Evolutionary conservation across 2,797 vertebrate genomes (phyloP), one percentile per base, ranked within the genome.

Genomic region (Sebastes oblongus): DNA sequence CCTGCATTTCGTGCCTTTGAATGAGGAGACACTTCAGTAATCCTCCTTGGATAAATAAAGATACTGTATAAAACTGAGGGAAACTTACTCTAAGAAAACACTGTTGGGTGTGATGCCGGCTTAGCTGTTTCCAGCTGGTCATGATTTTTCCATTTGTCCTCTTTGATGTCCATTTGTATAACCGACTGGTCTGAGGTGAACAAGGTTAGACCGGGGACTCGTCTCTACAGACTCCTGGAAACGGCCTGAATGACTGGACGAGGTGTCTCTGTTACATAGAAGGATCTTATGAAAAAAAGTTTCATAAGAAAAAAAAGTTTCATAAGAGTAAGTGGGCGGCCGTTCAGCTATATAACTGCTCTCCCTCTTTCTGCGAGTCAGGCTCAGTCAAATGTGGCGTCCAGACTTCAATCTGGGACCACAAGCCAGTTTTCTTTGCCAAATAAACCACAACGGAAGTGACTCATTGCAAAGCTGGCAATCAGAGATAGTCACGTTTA

Each of bases 401-500:
- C 81, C 87, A 90, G 85, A 84, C 88, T 81, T 72, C 46, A 66
- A 36, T 79, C 74, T 75, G 30, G 8, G 29, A 86, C 76, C 62
- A 20, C 83, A 77, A 18, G 73, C 69, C 70, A 54, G 25, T 80
- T 80, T 73, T 77, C 70, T 72, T 75, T 66, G 42, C 66, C 78
- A 83, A 81, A 78, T 85, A 79, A 80, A 62, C 59, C 66, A 56
- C 66, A 75, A 30, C 10, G 75, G 84, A 88, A 85, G 72, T 86
- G 85, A 87, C 34, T 92, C 88, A 80, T 3, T 60, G 62, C 61
- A 70, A 52, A 65, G 18, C 78, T 78, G 81, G 75, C 59, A 66
- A 73, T 69, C 66, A 27, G 20, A 75, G 46, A 42, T n/a, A 5
- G 77, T 89, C 72, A 86, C 24, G 4, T 84, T 89, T 36, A 72